phyloP scores from a whole-genome alignment of 2,113 vertebrate genomes.

The Phyllostomus discolor region DNA sequence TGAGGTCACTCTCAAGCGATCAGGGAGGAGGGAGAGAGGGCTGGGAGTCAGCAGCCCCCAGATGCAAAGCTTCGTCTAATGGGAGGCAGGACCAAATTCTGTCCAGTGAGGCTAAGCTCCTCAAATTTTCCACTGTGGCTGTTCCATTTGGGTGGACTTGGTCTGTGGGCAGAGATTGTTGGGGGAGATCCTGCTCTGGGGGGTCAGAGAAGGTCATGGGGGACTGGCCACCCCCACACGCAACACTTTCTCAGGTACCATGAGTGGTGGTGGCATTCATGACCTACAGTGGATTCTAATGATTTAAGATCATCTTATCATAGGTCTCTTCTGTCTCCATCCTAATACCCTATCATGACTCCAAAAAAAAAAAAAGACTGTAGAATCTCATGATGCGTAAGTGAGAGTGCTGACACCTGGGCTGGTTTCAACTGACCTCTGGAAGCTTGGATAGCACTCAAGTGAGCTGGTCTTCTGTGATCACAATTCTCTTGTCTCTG shows the following conservation, averaged over 20 bases:
- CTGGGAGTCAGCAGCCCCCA: not conserved
- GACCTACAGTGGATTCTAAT: not conserved
- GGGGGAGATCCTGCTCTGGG: not conserved
- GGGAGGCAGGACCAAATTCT: not conserved
- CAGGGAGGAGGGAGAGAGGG: not conserved
- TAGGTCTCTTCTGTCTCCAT: not conserved
- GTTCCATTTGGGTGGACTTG: not conserved
- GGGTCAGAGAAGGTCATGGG: not conserved
- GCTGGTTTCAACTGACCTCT: not conserved
- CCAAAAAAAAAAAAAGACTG: not conserved
- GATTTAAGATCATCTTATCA: not conserved
- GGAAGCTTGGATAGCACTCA: not conserved
- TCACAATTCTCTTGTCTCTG: slow-evolving; percentile 5
- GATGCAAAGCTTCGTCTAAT: not conserved
- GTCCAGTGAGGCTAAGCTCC: not conserved
- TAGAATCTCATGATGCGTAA: not conserved
- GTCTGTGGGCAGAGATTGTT: not conserved
- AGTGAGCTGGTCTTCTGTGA: slow-evolving; percentile 19
- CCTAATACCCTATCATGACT: not conserved
- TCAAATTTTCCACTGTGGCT: not conserved
- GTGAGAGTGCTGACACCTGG: not conserved
- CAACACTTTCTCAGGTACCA: not conserved
- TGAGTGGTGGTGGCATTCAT: not conserved
- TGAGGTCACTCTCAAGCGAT: not conserved
- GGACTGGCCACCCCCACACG: too few relatives aligned